phyloP scores from a whole-genome alignment of 2,113 vertebrate species.

The Oostethus manadensis region DNA sequence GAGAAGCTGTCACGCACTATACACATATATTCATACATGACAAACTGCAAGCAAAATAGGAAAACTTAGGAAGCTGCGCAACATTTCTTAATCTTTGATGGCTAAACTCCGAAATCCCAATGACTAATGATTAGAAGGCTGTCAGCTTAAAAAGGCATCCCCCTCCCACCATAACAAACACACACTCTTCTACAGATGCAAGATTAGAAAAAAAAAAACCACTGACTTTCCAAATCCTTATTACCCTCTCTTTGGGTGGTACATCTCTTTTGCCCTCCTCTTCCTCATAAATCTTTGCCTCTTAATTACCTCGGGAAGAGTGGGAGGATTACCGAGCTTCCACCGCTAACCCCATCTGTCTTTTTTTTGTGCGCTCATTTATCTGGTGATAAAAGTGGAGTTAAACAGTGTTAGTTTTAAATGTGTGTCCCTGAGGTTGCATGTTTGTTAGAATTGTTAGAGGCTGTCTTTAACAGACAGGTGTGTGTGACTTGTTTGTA shows the following conservation, averaged over 20 bases:
- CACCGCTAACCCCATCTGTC: constrained; percentile 47
- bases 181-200: constrained; percentile 17
- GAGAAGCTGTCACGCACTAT: constrained; percentile 3
- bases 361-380: constrained; percentile 39
- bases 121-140: constrained; percentile 46
- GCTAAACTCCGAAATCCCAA: constrained; percentile 43
- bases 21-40: not conserved
- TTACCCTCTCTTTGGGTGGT: constrained; percentile 51
- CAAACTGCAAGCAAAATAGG: constrained; percentile 4
- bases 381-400: constrained; percentile 31
- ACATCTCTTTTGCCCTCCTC: constrained; percentile 34
- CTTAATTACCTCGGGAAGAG: constrained; percentile 49
- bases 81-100: constrained; percentile 36
- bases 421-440: constrained; percentile 3
- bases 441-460: constrained; percentile 22
- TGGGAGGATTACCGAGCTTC: constrained; percentile 47
- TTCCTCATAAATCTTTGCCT: constrained; percentile 45
- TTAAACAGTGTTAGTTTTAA: constrained; percentile 32
- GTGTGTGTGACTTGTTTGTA: not conserved
- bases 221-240: constrained; percentile 35
- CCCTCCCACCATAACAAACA: constrained; percentile 21
- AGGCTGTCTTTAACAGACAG: constrained; percentile 4
- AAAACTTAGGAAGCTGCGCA: not conserved
- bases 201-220: constrained; percentile 15
- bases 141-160: constrained; percentile 43